These are phyloP conservation scores for Ciconia boyciana DNA, from an alignment of 2,113 vertebrate genomes.

Conservation along the genomic window DNA sequence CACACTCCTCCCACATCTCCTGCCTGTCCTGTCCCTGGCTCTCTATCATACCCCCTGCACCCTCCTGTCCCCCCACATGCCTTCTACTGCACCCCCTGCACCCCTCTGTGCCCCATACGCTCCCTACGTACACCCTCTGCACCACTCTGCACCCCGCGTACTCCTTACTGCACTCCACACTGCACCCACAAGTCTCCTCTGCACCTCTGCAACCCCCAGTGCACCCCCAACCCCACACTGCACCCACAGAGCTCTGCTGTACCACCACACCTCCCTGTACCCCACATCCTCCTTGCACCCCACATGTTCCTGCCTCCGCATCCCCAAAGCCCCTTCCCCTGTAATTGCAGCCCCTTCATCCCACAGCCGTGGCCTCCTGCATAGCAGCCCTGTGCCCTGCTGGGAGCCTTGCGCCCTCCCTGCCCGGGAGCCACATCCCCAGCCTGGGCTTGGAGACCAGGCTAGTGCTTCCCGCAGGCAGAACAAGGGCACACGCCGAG, in stretches of 20 bases:
- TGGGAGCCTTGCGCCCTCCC: not conserved
- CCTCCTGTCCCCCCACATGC: not conserved
- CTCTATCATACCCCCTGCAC: fast-evolving
- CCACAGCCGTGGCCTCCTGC: fast-evolving
- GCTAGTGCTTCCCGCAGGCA: not conserved
- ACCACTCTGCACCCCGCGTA: too few relatives aligned
- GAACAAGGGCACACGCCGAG: not conserved
- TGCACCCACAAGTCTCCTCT: not conserved
- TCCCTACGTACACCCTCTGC: not conserved
- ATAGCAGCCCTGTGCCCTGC: not conserved
- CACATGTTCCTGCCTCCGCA: fast-evolving
- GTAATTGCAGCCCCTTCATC: not conserved
- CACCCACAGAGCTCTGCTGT: not conserved
- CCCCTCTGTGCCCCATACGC: not conserved
- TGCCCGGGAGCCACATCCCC: fast-evolving
- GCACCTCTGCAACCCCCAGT: not conserved
- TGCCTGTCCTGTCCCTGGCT: not conserved
- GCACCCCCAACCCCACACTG: not conserved
- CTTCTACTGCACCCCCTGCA: not conserved
- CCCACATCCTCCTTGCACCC: not conserved
- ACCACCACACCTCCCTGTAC: not conserved
- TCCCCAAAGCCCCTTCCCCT: not conserved
- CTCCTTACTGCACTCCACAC: not conserved
- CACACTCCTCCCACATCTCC: not conserved
- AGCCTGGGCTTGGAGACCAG: not conserved